Base-by-base conservation (phyloP, 2,113 vertebrate species). In the Hippocampus zosterae region DNA sequence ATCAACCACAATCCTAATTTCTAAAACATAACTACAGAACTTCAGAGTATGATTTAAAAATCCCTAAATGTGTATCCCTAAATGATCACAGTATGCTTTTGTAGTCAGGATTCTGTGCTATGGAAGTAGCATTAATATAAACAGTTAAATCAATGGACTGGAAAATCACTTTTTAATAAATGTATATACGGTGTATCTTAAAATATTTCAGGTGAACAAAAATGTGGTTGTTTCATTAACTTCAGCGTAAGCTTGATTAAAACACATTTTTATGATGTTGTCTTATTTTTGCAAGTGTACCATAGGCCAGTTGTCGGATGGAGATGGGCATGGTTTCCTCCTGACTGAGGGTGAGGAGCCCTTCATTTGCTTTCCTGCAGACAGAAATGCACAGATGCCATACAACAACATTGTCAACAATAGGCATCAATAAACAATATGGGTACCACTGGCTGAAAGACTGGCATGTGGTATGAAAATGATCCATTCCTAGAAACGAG, bases 281-380 rank as follows among this genome's bases (percentile, higher is more conserved):
- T 33, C 16, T 40, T 57, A 37, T 4, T 64, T 64, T 13, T 46
- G 13, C 8, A 65, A 25, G 37, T 42, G 67, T 92, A 95, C 93
- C 94, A 46, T 94, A 95, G 65, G 93, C 93, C 76, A 94, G 88
- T 84, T 94, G 85, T 15, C 89, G 83, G 64, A 94, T 91, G 59
- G 93, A 94, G 82, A 93, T 92, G 0, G 92, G 93, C 81, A 92
- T 89, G 23, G 89, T 88, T 71, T 94, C 93, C 73, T 93, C 93
- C 69, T 93, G 92, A 59, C 91, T 95, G 79, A 95, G 87, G 48
- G 76, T 70, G 72, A 94, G 90, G 69, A 95, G 90, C 74, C 93
- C 94, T 82, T 94, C 92, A 79, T 88, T 95, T 2, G 94, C 94
- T 90, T 92, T 95, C 84, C 94, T 95, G 83, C 75, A 89, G 68